Conservation (phyloP, 2,113 vertebrate species). For the Labeo rohita region DNA sequence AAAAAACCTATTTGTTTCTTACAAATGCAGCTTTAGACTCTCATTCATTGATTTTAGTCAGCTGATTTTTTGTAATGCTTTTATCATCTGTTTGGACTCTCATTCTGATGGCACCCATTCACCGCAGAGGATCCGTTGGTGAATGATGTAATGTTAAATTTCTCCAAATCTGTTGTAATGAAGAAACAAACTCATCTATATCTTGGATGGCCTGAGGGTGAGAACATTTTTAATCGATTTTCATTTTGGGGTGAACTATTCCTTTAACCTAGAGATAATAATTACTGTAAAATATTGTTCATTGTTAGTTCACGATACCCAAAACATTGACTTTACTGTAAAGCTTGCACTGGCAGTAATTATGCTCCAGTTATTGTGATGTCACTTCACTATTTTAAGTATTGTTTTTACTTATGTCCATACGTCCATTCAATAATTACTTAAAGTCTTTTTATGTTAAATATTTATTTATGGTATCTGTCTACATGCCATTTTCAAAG, state of each 20-base stretch:
- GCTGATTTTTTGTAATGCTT: neutral
- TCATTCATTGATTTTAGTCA: neutral
- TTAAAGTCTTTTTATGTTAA: neutral
- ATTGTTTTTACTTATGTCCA: neutral
- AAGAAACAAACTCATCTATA: neutral
- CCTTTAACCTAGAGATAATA: neutral
- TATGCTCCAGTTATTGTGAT: neutral
- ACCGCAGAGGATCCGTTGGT: no score
- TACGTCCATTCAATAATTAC: neutral
- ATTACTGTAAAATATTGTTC: neutral
- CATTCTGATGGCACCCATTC: no score
- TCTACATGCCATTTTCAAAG: neutral
- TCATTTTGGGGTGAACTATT: neutral
- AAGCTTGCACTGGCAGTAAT: neutral
- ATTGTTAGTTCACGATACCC: neutral
- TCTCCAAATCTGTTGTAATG: neutral
- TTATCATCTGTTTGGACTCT: neutral
- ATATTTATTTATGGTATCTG: neutral
- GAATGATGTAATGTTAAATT: no score
- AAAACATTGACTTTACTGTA: neutral
- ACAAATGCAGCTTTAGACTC: neutral
- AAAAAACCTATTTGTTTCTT: no score
- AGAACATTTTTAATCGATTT: neutral
- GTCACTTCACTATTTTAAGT: neutral
- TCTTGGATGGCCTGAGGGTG: neutral